A percentile compares a stretch with the other conserved stretches of the same genome.
Evolutionary conservation across 2,797 vertebrate genomes (phyloP).

Genomic region (Pipistrellus pygmaeus): DNA sequence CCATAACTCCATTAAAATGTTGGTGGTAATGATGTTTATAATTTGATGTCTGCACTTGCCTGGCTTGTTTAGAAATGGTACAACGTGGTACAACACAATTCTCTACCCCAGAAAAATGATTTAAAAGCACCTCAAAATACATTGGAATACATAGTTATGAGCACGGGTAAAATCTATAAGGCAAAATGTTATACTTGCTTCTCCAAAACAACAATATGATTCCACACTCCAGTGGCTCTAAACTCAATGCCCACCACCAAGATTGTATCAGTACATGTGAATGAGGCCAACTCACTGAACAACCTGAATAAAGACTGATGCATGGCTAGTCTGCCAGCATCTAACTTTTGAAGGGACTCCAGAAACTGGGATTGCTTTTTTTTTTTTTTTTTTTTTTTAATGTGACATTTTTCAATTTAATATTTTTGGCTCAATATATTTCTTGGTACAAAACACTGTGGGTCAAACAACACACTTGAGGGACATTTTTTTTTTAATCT

Average conservation of each 20-base stretch:
- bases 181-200: constrained; percentile 45
- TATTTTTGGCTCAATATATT: constrained; percentile 29
- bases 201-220: constrained; percentile 3
- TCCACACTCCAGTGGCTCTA: not conserved
- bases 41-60: constrained; percentile 29
- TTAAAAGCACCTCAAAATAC: constrained; percentile 39
- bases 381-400: constrained; percentile 39
- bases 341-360: constrained; percentile 33
- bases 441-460: constrained; percentile 39
- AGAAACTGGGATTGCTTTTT: constrained; percentile 23
- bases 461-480: constrained; percentile 10
- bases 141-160: constrained; percentile 1
- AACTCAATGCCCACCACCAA: not conserved
- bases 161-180: not conserved
- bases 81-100: not conserved
- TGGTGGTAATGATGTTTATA: not conserved
- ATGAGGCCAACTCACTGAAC: not conserved
- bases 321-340: not conserved
- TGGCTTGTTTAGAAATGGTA: constrained; percentile 43
- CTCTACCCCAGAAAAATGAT: constrained; percentile 46
- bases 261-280: not conserved
- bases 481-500: not conserved
- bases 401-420: constrained; percentile 10
- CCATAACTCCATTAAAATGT: not conserved
- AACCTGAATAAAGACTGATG: not conserved